A percentile compares a stretch with the other conserved stretches of the same genome.
Evolutionary conservation across 2,113 vertebrate species (phyloP).

Genomic region (Capreolus pygargus): DNA sequence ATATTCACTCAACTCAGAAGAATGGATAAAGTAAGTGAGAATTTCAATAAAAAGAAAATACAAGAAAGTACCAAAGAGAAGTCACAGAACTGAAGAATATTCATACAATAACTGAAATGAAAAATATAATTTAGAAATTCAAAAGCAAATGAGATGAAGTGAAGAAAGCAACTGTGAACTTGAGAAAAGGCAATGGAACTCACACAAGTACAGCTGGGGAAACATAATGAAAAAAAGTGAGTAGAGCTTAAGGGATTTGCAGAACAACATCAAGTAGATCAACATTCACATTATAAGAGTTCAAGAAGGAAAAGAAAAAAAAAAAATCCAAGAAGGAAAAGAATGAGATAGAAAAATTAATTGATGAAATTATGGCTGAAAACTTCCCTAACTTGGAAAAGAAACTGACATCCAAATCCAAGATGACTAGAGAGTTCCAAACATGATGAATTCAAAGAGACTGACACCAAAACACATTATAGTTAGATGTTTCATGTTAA

Average conservation of each 20-base stretch:
- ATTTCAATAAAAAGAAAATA: background rate
- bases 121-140: background rate
- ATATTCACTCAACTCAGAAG: background rate
- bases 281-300: background rate
- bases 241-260: background rate
- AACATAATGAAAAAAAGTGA: background rate
- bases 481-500: background rate
- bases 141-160: background rate
- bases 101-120: background rate
- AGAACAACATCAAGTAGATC: background rate
- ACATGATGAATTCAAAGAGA: background rate
- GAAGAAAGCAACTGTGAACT: background rate
- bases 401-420: background rate
- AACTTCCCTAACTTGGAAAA: background rate
- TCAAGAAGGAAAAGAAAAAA: background rate
- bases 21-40: background rate
- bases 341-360: background rate
- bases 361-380: background rate
- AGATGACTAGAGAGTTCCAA: background rate
- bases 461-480: background rate
- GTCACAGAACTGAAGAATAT: background rate
- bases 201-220: background rate
- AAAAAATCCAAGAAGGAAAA: background rate
- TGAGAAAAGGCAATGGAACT: background rate
- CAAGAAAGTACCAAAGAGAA: background rate